Evolutionary conservation across 2,797 vertebrate species (phyloP), one percentile per base, ranked within the genome.

Genomic region (Sitta carolinensis): DNA sequence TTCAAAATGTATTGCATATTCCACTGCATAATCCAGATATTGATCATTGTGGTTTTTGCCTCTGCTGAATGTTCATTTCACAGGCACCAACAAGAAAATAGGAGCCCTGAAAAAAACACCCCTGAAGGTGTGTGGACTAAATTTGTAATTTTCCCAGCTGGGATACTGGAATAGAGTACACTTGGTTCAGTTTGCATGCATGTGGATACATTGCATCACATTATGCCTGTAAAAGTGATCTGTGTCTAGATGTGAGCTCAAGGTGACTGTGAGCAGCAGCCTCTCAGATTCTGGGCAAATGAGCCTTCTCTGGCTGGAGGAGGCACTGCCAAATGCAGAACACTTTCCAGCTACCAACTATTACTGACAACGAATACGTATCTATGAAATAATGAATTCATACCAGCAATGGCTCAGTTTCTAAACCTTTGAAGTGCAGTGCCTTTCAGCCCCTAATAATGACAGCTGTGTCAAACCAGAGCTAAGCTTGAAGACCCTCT

Each of bases 1-100:
- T 91, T 78, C 58, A 88, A 69, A 91, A 86, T 61, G 4, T 42
- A 13, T 93, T 87, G 57, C 25, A 73, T 84, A 84, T 92, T 93
- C n/a, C 36, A 62, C 22, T 69, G 47, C n/a, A 36, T 91, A 86
- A 88, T 77, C 38, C 69, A 90, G 51, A 43, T 76, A 89, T 43
- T 59, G 63, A 84, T 80, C 42, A 16, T 13, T n/a, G 48, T 81
- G 61, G 25, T 34, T 85, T 67, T 68, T 61, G n/a, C 18, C 10
- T 58, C 3, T 68, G 34, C 43, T 87, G 79, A 68, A 63, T 64
- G 17, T 80, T 89, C 77, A 64, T 92, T 91, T 83, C 57, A 61
- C 6, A 57, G 52, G 19, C 52, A 79, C 9, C 27, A 42, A 20
- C 0, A 4, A n/a, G 26, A 27, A 80, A 32, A 75, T 26, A 76